Evolutionary conservation across 2,797 vertebrate genomes (phyloP).

Genomic region (Ictinia mississippiensis): DNA sequence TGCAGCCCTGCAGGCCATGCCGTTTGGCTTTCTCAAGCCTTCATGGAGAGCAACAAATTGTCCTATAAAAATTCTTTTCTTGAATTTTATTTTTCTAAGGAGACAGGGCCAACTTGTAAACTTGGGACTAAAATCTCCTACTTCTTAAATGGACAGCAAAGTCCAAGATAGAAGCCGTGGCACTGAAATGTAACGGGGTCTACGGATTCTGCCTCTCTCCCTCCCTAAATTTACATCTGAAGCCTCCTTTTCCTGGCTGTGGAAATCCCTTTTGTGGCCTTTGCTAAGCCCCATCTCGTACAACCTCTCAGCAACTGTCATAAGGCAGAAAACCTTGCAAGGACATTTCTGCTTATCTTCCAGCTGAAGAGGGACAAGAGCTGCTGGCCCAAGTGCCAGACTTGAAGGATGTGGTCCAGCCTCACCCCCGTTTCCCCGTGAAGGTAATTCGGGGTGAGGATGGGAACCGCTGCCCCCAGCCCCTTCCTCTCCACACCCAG

Average conservation of each 20-base stretch:
- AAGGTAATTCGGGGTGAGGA: background rate
- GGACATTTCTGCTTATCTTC: background rate
- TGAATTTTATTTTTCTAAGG: background rate
- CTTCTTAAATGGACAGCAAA: background rate
- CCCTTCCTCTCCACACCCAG: background rate
- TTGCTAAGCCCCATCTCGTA: background rate
- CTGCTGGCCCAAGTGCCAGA: background rate
- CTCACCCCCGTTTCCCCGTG: background rate
- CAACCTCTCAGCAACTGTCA: background rate
- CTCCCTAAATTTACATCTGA: background rate
- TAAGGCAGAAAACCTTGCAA: background rate
- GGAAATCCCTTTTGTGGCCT: background rate
- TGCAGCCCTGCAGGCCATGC: background rate
- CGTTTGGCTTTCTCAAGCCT: background rate
- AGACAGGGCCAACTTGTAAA: background rate
- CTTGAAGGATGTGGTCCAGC: background rate
- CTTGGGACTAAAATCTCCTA: background rate
- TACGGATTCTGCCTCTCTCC: background rate
- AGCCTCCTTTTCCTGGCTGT: background rate
- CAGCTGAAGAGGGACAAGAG: background rate
- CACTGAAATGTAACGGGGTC: accelerated
- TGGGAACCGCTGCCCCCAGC: background rate
- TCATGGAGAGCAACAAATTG: conserved; percentile 1
- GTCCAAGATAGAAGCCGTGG: background rate
- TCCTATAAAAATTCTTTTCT: background rate